Conservation (phyloP, 2,113 vertebrate species). For the Psephotus haematonotus region DNA sequence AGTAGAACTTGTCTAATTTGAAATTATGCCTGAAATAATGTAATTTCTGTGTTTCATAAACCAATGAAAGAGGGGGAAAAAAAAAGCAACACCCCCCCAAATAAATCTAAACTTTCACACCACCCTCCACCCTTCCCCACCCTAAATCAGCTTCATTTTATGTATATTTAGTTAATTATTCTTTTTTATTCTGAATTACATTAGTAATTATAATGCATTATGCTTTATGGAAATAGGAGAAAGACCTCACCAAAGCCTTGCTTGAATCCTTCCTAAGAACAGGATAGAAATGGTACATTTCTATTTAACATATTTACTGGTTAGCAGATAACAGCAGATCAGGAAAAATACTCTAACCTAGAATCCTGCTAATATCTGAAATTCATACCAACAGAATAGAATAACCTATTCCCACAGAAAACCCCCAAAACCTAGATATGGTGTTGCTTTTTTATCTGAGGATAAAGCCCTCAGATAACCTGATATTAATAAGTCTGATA, state of each 20-base stretch:
- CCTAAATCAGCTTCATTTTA: not conserved
- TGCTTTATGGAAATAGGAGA: not conserved
- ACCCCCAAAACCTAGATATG: not conserved
- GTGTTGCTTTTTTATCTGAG: not conserved
- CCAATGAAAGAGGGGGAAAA: not conserved
- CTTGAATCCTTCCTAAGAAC: not conserved
- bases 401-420: not conserved
- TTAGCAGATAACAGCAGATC: not conserved
- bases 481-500: constrained; percentile 35
- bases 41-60: not conserved
- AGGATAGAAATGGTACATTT: not conserved
- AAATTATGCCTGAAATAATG: not conserved
- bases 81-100: fast-evolving
- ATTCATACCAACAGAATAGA: not conserved
- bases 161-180: not conserved
- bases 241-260: not conserved
- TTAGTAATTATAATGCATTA: not conserved
- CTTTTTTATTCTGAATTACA: not conserved
- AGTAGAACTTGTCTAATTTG: not conserved
- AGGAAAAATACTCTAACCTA: not conserved
- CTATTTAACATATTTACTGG: not conserved
- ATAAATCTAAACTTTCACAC: not conserved
- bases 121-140: fast-evolving
- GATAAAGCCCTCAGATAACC: constrained; percentile 17
- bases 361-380: not conserved